phyloP scores from a whole-genome alignment of 2,888 invertebrate species.

The Patella caerulea region DNA sequence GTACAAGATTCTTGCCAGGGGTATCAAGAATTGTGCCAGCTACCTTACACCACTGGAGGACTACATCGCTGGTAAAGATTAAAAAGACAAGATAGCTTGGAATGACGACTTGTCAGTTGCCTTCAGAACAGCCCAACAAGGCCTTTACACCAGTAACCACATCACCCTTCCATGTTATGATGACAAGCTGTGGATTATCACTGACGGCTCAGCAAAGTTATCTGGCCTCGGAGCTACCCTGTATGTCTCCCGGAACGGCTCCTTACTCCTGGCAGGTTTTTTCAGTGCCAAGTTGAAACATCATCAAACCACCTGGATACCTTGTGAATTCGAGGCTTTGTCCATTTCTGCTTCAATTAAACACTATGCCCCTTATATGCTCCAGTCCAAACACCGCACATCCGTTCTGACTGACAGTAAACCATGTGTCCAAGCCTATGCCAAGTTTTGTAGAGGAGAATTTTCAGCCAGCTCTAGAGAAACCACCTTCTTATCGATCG shows the following conservation, averaged over 20 bases:
- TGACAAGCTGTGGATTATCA: not conserved
- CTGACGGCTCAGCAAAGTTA: not conserved
- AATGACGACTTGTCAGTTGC: not conserved
- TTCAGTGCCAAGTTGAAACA: too few relatives aligned
- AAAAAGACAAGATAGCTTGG: not conserved
- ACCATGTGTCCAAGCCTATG: too few relatives aligned
- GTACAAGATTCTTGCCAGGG: not conserved
- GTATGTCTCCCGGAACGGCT: not conserved
- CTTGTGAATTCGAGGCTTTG: too few relatives aligned
- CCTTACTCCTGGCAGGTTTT: too few relatives aligned
- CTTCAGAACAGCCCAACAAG: constrained; percentile 8
- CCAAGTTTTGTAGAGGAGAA: too few relatives aligned
- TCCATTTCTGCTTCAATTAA: too few relatives aligned
- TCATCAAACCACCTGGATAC: too few relatives aligned
- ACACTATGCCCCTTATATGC: too few relatives aligned
- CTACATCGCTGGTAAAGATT: not conserved
- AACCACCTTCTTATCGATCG: too few relatives aligned
- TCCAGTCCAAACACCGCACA: too few relatives aligned
- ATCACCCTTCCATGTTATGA: not conserved
- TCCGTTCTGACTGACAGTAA: too few relatives aligned
- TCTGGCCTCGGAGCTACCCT: not conserved
- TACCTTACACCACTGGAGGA: not conserved
- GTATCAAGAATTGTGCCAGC: not conserved
- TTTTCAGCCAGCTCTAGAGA: too few relatives aligned
- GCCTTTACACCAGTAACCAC: not conserved